Evolutionary conservation across 2,797 vertebrate genomes (phyloP).

Genomic region (Gambusia yucatana): DNA sequence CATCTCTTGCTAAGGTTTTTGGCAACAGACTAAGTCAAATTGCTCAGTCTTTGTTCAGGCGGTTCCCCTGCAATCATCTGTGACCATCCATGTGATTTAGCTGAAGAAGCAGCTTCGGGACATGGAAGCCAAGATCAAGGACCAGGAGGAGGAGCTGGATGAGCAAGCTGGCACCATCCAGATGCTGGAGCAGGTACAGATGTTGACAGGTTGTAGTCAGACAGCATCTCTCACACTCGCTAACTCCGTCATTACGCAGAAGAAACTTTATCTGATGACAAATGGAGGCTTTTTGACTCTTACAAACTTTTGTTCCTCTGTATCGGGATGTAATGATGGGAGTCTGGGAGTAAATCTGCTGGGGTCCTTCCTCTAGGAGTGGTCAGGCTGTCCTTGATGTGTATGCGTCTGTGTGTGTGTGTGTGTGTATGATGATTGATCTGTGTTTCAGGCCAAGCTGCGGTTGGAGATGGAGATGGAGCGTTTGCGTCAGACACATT

Average conservation of each 20-base stretch:
- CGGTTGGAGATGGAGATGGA: conserved; percentile 99
- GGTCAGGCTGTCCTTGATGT: neutral
- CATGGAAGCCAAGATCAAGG: conserved; percentile 94
- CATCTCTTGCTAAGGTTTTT: conserved; percentile 89
- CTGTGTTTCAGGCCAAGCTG: conserved; percentile 86
- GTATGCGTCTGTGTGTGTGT: too few species aligned
- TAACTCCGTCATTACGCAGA: neutral
- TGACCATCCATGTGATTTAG: conserved; percentile 27
- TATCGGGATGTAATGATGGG: neutral
- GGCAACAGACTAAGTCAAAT: neutral
- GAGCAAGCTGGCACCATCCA: conserved; percentile 97
- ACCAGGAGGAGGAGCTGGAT: conserved; percentile 97
- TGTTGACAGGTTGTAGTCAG: neutral
- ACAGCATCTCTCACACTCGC: neutral
- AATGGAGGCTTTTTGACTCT: neutral
- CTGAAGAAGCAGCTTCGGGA: conserved; percentile 92
- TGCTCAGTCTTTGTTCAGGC: neutral
- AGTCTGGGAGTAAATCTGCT: neutral
- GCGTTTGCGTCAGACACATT: conserved; percentile 91
- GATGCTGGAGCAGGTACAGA: conserved; percentile 95
- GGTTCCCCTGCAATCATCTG: neutral
- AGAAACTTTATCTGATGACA: neutral
- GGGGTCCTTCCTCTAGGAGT: neutral
- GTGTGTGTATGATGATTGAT: neutral
- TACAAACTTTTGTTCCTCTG: neutral